phyloP scores from a whole-genome alignment of 2,888 invertebrate species.

The Toxonevra muliebris region DNA sequence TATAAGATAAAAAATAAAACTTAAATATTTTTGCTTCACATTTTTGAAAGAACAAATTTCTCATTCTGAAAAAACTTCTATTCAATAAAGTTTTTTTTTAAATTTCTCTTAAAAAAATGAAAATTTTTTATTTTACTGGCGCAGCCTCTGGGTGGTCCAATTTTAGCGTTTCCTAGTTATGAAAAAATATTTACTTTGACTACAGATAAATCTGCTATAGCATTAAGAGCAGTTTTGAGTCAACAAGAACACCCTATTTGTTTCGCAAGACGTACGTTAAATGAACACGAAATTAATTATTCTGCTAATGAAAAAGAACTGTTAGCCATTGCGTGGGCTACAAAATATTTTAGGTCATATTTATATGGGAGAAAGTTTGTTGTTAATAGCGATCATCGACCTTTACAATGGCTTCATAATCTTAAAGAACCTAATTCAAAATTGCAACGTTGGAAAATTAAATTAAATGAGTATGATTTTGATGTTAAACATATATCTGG shows the following conservation, averaged over 20 bases:
- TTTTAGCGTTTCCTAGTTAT: conserved; percentile 36
- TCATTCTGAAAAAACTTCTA: too few relatives aligned
- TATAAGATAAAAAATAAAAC: too few relatives aligned
- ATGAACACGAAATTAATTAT: conserved; percentile 33
- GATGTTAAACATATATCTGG: conserved; percentile 4
- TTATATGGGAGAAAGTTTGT: conserved; percentile 10
- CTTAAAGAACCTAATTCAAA: background rate
- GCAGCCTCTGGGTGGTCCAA: too few relatives aligned
- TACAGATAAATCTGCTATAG: conserved; percentile 35
- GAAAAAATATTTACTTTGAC: conserved; percentile 34
- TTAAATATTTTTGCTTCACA: too few relatives aligned
- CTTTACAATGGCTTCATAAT: conserved; percentile 11
- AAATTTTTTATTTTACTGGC: too few relatives aligned
- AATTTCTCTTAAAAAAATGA: too few relatives aligned
- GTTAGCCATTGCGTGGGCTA: conserved; percentile 33
- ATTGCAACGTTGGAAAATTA: background rate
- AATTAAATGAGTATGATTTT: conserved; percentile 2
- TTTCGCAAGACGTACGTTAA: conserved; percentile 37
- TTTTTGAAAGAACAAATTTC: too few relatives aligned
- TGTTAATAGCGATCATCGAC: conserved; percentile 13
- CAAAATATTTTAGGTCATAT: too few relatives aligned
- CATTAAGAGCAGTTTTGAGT: conserved; percentile 36
- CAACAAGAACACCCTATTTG: conserved; percentile 32
- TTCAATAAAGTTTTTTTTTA: too few relatives aligned
- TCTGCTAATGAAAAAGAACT: conserved; percentile 36